Evolutionary conservation across 2,113 vertebrate species (phyloP).

Genomic region (Myotis lucifugus): DNA sequence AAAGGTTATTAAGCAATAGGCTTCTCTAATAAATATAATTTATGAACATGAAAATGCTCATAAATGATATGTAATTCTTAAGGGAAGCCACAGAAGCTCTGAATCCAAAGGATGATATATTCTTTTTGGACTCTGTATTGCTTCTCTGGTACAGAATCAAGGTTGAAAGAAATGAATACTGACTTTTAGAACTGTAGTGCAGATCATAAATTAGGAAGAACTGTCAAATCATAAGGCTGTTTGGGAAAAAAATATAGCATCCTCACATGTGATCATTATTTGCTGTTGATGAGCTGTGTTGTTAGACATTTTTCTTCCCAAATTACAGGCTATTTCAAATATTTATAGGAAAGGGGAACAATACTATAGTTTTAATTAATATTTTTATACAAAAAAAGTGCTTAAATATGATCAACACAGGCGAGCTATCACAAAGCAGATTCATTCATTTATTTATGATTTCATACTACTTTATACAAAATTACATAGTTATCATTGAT

Average conservation of each 20-base stretch:
- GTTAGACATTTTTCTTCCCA: background rate
- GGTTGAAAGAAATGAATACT: slow-evolving; percentile 29
- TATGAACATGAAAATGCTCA: slow-evolving; percentile 52
- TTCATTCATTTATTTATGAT: slow-evolving; percentile 31
- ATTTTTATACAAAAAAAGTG: background rate
- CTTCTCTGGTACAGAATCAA: slow-evolving; percentile 1
- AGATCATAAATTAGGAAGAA: slow-evolving; percentile 43
- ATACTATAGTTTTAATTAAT: slow-evolving; percentile 21
- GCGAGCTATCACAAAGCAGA: background rate
- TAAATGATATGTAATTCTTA: slow-evolving; percentile 68
- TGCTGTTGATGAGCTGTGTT: background rate
- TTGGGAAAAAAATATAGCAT: background rate
- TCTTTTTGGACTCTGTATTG: background rate
- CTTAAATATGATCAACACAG: slow-evolving; percentile 20
- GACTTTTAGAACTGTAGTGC: slow-evolving; percentile 33
- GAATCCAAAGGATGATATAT: slow-evolving; percentile 20
- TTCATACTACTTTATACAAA: slow-evolving; percentile 11
- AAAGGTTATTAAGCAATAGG: slow-evolving; percentile 65
- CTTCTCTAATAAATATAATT: slow-evolving; percentile 65
- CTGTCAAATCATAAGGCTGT: background rate
- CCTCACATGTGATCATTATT: slow-evolving; percentile 43
- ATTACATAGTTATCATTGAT: slow-evolving; percentile 53
- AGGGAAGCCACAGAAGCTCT: background rate
- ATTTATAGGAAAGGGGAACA: background rate
- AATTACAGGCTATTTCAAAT: background rate